Base-by-base conservation (phyloP, 2,113 vertebrate genomes). In the Alouatta palliata region DNA sequence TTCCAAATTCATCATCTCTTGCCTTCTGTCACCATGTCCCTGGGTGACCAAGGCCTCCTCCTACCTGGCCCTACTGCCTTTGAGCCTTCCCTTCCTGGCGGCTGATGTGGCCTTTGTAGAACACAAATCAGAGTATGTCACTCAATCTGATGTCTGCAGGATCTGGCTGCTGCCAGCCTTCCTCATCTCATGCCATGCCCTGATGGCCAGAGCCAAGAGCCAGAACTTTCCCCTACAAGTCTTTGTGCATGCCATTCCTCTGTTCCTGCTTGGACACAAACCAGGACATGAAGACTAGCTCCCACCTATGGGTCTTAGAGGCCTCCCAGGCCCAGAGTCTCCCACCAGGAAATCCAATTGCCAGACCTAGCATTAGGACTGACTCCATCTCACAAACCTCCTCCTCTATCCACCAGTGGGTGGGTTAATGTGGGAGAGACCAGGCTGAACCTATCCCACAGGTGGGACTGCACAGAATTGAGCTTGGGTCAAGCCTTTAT, bases 271-370 rank as follows among this genome's bases (percentile, higher is more conserved):
- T 79, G 47, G 35, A 71, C 23, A 35, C 54, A 71, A 89, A 56
- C 58, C 82, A 90, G 68, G 45, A 91, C 83, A 96, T 54, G 47
- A 87, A 93, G 71, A 56, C 81, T 81, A 85, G 54, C 47, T 94
- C 76, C 79, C 35, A 23, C 19, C 16, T 47, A 16, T 73, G 43
- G 71, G 56, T 25, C 43, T 54, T 58, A 27, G n/a, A 81, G 56
- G 27, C 35, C 23, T 54, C 56, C 68, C 45, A 73, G 77, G 3
- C 68, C 37, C 13, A 47, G 83, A 73, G 56, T 45, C 47, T 49
- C 13, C 66, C 45, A 30, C 81, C 66, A 49, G 21, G 64, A 94
- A 80, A 81, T 66, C 35, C 47, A 37, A 49, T 10, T 83, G 20
- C 75, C 88, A 83, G 49, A 83, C 8, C 27, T 43, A 80, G 79